A percentile compares a stretch with the other conserved stretches of the same genome.
Evolutionary conservation across 2,888 invertebrate species (phyloP).

Genomic region (Melolontha melolontha): DNA sequence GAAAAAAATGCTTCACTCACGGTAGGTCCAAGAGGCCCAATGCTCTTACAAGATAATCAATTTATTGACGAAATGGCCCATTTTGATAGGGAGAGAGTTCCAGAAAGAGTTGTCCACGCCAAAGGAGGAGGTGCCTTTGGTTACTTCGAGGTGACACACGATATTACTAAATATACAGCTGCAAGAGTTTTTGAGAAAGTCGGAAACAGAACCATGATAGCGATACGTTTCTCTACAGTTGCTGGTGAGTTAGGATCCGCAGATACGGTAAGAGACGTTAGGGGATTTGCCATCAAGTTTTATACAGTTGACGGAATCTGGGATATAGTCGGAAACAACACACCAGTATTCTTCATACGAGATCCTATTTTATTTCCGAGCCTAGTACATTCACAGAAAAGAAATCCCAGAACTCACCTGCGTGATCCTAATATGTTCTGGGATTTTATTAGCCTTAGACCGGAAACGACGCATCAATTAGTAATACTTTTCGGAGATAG

Average conservation of each 20-base stretch:
- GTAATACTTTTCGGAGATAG: slow-evolving; percentile 90
- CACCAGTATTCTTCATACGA: slow-evolving; percentile 92
- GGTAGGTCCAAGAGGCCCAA: slow-evolving; percentile 90
- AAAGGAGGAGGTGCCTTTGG: slow-evolving; percentile 93
- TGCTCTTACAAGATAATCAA: slow-evolving; percentile 86
- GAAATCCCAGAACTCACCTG: slow-evolving; percentile 91
- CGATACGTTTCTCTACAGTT: slow-evolving; percentile 85
- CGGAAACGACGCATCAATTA: slow-evolving; percentile 88
- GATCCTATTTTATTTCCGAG: slow-evolving; percentile 93
- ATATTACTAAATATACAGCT: slow-evolving; percentile 82
- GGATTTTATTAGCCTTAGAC: slow-evolving; percentile 92
- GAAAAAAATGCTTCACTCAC: slow-evolving; percentile 83
- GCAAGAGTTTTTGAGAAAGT: slow-evolving; percentile 82
- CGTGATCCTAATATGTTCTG: slow-evolving; percentile 96
- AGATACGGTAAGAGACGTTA: slow-evolving; percentile 90
- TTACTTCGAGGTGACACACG: slow-evolving; percentile 90
- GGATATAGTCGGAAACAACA: slow-evolving; percentile 95
- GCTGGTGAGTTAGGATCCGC: slow-evolving; percentile 93
- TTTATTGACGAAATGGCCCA: slow-evolving; percentile 84
- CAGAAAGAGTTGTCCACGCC: slow-evolving; percentile 96
- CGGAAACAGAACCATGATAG: slow-evolving; percentile 84
- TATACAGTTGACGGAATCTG: slow-evolving; percentile 93
- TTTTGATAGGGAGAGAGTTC: slow-evolving; percentile 93
- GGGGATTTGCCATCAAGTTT: slow-evolving; percentile 94
- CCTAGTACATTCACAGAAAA: slow-evolving; percentile 96